These are phyloP conservation scores for Sylvia atricapilla DNA, from an alignment of 2,113 vertebrate species.

Conservation along the genomic window DNA sequence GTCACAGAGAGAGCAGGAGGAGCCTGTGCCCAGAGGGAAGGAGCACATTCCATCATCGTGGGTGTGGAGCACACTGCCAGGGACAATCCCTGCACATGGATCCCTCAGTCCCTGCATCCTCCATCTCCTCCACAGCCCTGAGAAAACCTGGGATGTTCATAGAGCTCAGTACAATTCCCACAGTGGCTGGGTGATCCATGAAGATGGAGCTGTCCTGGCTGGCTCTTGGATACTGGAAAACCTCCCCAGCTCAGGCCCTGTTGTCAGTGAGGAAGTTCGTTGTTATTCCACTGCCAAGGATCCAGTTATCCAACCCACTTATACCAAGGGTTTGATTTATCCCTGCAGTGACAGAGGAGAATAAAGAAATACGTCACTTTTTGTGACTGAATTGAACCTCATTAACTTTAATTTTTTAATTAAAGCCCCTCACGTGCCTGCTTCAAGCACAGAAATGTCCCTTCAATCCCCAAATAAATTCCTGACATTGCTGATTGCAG, in stretches of 20 bases:
- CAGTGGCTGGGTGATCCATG: background rate
- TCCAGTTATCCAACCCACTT: background rate
- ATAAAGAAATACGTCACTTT: background rate
- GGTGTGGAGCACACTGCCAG: background rate
- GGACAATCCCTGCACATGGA: fast-evolving
- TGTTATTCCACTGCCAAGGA: background rate
- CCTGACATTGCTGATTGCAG: background rate
- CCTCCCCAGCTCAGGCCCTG: background rate
- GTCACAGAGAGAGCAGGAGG: background rate
- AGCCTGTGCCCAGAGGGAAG: background rate
- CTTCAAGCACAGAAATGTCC: background rate
- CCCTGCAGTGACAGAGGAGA: background rate
- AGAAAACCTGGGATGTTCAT: background rate
- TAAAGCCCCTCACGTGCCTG: background rate
- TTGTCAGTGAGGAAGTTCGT: background rate
- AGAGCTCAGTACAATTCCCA: background rate
- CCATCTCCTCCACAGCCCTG: background rate
- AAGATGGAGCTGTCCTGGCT: background rate
- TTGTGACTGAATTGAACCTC: background rate
- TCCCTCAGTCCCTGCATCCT: background rate
- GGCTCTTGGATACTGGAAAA: background rate
- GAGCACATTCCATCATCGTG: fast-evolving
- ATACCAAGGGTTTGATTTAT: background rate
- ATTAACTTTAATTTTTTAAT: background rate
- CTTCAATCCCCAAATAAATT: background rate